These are phyloP conservation scores for Myotis findleyi DNA, from an alignment of 2,797 vertebrate species.

Conservation along the genomic window DNA sequence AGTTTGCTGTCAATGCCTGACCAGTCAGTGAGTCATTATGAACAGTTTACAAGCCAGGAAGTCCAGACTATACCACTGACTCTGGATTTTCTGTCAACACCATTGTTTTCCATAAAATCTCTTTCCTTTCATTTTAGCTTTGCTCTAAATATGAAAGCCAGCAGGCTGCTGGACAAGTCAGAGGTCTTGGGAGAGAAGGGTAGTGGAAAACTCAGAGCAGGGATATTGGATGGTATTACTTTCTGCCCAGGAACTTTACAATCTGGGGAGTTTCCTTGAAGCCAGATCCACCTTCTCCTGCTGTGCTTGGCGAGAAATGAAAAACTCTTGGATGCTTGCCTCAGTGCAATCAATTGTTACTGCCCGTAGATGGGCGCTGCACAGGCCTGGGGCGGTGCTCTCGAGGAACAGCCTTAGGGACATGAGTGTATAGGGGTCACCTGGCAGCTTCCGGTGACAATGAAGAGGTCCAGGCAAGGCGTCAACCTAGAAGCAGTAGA, in stretches of 20 bases:
- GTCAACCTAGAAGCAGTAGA: background rate
- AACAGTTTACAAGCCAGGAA: background rate
- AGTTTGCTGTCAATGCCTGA: background rate
- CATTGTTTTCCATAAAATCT: background rate
- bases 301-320: constrained; percentile 20
- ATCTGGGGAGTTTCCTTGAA: background rate
- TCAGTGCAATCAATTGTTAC: background rate
- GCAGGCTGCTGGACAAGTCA: background rate
- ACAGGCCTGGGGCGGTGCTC: accelerated
- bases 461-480: background rate
- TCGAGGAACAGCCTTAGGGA: background rate
- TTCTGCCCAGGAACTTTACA: constrained; percentile 30
- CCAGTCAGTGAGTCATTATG: background rate
- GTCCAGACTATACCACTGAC: background rate
- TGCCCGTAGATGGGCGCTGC: background rate
- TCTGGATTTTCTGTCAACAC: background rate
- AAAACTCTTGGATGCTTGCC: constrained; percentile 6
- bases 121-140: background rate
- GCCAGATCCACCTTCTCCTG: constrained; percentile 1
- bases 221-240: background rate
- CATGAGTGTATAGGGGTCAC: background rate
- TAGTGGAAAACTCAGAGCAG: background rate
- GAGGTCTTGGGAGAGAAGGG: background rate
- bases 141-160: background rate
- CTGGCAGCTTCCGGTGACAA: background rate